These are phyloP conservation scores for Drosophila auraria DNA, from an alignment of 1,140 invertebrate genomes.

Conservation along the genomic window DNA sequence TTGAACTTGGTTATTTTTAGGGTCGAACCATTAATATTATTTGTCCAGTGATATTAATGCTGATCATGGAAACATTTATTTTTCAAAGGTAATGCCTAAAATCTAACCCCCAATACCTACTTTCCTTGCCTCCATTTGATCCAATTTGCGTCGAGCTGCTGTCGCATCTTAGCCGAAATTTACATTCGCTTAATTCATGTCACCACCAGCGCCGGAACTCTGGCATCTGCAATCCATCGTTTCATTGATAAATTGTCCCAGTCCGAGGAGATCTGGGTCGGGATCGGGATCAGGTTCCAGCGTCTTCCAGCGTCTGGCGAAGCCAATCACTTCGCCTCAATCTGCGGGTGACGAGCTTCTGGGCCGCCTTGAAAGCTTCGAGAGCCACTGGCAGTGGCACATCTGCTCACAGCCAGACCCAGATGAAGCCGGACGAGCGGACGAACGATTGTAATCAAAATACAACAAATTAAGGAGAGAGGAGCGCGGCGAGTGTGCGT, in stretches of 20 bases:
- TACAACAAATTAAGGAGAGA: conserved; percentile 81
- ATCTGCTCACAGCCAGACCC: conserved; percentile 53
- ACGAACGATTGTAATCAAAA: conserved; percentile 81
- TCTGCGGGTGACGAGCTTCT: conserved; percentile 37
- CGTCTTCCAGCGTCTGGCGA: neutral
- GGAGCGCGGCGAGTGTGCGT: conserved; percentile 22
- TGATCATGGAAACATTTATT: neutral
- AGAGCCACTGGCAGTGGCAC: conserved; percentile 21
- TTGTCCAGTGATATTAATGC: too few relatives aligned
- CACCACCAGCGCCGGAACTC: conserved; percentile 16
- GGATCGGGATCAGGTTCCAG: conserved; percentile 23
- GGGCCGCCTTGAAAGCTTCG: conserved; percentile 4
- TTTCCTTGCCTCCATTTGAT: neutral
- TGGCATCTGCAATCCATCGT: conserved; percentile 64
- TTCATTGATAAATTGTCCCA: conserved; percentile 79
- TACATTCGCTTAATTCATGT: conserved; percentile 52
- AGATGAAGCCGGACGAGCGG: conserved; percentile 42
- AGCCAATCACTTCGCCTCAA: conserved; percentile 74
- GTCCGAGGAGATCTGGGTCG: conserved; percentile 37
- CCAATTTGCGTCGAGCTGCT: conserved; percentile 28
- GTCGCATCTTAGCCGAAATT: conserved; percentile 56
- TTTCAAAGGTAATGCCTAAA: neutral
- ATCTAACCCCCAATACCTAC: neutral
- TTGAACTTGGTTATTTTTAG: neutral
- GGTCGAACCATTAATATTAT: too few relatives aligned